phyloP scores from a whole-genome alignment of 2,797 vertebrate genomes.

The Crocidura indochinensis region DNA sequence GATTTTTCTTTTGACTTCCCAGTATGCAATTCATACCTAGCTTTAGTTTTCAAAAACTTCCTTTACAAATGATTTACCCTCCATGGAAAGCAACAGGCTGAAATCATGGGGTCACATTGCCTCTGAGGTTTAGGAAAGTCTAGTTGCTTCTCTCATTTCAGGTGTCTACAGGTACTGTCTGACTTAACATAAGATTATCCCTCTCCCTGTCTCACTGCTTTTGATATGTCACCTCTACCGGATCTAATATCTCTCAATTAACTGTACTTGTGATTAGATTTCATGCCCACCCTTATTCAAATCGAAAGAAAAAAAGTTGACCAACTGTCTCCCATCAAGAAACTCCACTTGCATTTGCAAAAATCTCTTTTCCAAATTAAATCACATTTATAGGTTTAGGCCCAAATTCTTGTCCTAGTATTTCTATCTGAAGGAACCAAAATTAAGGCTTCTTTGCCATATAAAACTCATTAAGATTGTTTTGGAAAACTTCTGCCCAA shows the following conservation, averaged over 20 bases:
- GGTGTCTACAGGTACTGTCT: too few species aligned
- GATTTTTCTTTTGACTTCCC: neutral
- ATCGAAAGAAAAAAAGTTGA: too few species aligned
- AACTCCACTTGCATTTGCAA: neutral
- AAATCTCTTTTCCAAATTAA: neutral
- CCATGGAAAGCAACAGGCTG: neutral
- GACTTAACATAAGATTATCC: neutral
- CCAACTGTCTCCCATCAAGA: too few species aligned
- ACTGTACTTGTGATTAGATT: neutral
- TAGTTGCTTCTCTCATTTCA: neutral
- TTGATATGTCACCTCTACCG: neutral
- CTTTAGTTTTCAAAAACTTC: constrained; percentile 28
- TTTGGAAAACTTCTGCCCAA: neutral
- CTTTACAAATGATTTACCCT: neutral
- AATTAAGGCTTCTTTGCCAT: neutral
- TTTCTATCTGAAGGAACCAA: neutral
- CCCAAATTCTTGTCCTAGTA: neutral
- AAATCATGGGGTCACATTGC: neutral
- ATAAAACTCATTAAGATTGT: neutral
- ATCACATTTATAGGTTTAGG: neutral
- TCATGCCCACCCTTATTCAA: neutral
- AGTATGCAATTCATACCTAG: neutral
- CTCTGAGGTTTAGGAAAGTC: neutral
- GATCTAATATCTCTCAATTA: neutral
- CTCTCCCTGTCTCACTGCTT: neutral